phyloP scores from a whole-genome alignment of 1,140 invertebrate genomes.

The Drosophila quadrilineata region DNA sequence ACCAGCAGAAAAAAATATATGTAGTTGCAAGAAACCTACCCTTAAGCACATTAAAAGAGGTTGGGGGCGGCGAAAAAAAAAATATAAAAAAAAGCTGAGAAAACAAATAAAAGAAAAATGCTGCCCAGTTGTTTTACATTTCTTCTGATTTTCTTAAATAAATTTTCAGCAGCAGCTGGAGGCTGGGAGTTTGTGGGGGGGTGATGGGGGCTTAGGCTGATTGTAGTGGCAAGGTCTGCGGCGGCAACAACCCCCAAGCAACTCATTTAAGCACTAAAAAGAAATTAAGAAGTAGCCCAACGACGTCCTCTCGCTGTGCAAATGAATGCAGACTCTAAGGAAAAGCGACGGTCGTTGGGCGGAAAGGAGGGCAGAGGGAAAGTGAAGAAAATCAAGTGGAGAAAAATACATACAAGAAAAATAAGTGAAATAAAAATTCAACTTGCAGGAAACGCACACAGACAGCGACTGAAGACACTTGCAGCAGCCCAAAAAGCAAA shows the following conservation, averaged over 20 bases:
- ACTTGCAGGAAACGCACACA: slow-evolving; percentile 25
- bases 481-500: too few species aligned
- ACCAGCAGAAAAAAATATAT: slow-evolving; percentile 21
- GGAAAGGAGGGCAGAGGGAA: slow-evolving; percentile 2
- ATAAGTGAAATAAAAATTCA: slow-evolving; percentile 25
- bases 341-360: slow-evolving; percentile 30
- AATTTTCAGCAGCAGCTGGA: slow-evolving; percentile 40
- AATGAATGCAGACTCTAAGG: slow-evolving; percentile 63
- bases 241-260: slow-evolving; percentile 20
- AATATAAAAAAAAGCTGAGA: slow-evolving; percentile 26
- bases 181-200: background rate
- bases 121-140: slow-evolving; percentile 76
- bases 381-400: slow-evolving; percentile 7
- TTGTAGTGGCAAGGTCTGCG: background rate
- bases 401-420: slow-evolving; percentile 22
- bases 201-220: background rate
- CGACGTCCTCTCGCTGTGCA: slow-evolving; percentile 29
- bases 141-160: slow-evolving; percentile 74
- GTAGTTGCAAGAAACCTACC: slow-evolving; percentile 43
- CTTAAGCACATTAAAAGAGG: slow-evolving; percentile 34
- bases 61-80: background rate
- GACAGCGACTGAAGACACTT: too few species aligned
- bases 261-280: slow-evolving; percentile 77
- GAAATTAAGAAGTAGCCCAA: slow-evolving; percentile 74
- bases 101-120: slow-evolving; percentile 59